phyloP scores from a whole-genome alignment of 1,140 invertebrate genomes.

The Stegodyphus dumicola region DNA sequence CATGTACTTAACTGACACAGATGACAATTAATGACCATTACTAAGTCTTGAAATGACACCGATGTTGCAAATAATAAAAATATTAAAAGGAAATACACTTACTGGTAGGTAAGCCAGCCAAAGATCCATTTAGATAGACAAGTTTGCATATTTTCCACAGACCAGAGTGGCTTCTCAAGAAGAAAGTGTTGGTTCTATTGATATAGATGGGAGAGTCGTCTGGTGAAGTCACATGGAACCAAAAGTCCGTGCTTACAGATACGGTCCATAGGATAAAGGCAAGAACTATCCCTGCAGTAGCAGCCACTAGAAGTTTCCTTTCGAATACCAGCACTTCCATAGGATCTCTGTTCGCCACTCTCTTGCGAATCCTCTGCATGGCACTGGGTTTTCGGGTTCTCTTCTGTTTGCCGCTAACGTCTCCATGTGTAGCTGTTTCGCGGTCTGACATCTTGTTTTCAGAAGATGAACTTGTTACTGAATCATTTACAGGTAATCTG shows the following conservation, averaged over 20 bases:
- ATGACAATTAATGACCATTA: too few species aligned
- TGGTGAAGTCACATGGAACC: conserved; percentile 74
- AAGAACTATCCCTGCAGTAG: conserved; percentile 70
- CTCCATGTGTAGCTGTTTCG: not conserved
- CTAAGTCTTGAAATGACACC: too few species aligned
- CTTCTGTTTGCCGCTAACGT: not conserved
- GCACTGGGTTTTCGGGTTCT: conserved; percentile 28
- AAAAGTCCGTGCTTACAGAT: conserved; percentile 80
- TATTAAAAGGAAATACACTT: conserved; percentile 5
- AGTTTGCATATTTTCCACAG: conserved; percentile 76
- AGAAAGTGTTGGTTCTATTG: conserved; percentile 72
- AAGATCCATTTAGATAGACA: conserved; percentile 3
- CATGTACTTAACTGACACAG: too few species aligned
- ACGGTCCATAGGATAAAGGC: conserved; percentile 79
- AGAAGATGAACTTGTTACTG: too few species aligned
- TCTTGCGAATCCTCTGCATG: conserved; percentile 35
- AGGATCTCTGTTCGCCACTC: conserved; percentile 25
- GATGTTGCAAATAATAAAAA: not conserved
- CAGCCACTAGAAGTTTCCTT: conserved; percentile 6
- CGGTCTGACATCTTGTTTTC: not conserved
- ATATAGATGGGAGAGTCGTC: conserved; percentile 72
- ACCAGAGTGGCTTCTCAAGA: conserved; percentile 75
- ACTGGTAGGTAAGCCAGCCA: not conserved
- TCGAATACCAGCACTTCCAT: conserved; percentile 28
- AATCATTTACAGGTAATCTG: too few species aligned